phyloP scores from a whole-genome alignment of 1,140 invertebrate species.

The Papilio dardanus region DNA sequence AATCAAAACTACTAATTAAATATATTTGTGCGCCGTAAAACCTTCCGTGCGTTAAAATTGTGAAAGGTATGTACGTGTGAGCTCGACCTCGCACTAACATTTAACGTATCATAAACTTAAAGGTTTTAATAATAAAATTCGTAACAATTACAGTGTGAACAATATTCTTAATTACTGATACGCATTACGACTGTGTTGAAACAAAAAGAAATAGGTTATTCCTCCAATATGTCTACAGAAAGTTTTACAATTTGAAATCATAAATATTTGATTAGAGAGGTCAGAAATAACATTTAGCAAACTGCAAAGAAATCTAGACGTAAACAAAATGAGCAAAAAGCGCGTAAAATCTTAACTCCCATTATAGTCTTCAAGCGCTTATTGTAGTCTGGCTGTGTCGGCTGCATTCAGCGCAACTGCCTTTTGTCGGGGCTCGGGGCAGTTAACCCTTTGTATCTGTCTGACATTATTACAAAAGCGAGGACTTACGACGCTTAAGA shows the following conservation, averaged over 20 bases:
- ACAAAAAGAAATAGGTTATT: background rate
- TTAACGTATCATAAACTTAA: slow-evolving; percentile 11
- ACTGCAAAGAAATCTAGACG: background rate
- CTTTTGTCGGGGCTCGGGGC: slow-evolving; percentile 12
- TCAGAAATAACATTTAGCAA: background rate
- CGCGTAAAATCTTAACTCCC: background rate
- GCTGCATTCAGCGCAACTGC: background rate
- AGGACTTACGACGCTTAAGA: background rate
- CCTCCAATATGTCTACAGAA: background rate
- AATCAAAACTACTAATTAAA: slow-evolving; percentile 22
- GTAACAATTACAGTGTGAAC: slow-evolving; percentile 3
- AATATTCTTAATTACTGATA: background rate
- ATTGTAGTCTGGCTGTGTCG: background rate
- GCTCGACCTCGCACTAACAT: slow-evolving; percentile 17
- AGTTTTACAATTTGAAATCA: background rate
- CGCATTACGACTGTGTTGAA: background rate
- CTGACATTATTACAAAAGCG: background rate
- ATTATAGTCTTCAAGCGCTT: background rate
- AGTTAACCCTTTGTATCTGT: slow-evolving; percentile 16
- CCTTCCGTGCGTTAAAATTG: slow-evolving; percentile 28
- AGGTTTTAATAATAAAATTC: background rate
- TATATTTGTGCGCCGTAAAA: slow-evolving; percentile 7
- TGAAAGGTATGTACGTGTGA: slow-evolving; percentile 9
- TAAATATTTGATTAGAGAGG: background rate
- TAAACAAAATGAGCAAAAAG: background rate